Conservation (phyloP, 2,888 invertebrate genomes). For the Phytoseiulus persimilis region DNA sequence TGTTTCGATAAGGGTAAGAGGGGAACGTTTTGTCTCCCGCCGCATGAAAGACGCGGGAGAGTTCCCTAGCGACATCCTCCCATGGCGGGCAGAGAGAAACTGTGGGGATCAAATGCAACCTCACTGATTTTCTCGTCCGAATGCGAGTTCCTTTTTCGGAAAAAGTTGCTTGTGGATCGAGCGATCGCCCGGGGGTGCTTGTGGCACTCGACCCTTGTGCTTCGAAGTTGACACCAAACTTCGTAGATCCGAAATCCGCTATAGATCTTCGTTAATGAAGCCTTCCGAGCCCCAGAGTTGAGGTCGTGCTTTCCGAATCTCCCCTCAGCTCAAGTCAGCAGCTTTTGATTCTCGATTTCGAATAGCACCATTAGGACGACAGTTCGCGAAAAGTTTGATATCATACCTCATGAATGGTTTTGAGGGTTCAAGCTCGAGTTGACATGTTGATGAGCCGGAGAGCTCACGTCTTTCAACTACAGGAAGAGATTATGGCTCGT, state of each 20-base stretch:
- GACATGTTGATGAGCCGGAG: not conserved
- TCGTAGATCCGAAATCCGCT: not conserved
- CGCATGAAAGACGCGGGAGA: no score
- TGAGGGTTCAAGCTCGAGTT: not conserved
- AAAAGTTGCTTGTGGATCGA: not conserved
- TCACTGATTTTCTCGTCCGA: not conserved
- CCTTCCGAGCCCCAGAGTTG: not conserved
- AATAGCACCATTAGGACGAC: not conserved
- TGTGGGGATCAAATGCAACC: no score
- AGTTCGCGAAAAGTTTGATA: not conserved
- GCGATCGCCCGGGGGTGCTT: not conserved
- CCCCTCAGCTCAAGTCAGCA: not conserved
- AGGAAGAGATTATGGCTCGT: not conserved
- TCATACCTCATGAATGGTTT: not conserved
- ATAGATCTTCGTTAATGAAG: not conserved
- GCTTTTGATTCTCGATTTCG: not conserved
- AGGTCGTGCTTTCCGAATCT: not conserved
- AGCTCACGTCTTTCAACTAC: not conserved
- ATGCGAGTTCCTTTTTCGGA: not conserved
- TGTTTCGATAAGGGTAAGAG: no score
- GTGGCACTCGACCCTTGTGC: not conserved
- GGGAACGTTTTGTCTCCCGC: no score
- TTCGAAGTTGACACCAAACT: not conserved
- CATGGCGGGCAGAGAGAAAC: no score
- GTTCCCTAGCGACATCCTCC: no score